Evolutionary conservation across 2,113 vertebrate genomes (phyloP), one percentile per base, ranked within the genome.

Genomic region (Centrocercus urophasianus): DNA sequence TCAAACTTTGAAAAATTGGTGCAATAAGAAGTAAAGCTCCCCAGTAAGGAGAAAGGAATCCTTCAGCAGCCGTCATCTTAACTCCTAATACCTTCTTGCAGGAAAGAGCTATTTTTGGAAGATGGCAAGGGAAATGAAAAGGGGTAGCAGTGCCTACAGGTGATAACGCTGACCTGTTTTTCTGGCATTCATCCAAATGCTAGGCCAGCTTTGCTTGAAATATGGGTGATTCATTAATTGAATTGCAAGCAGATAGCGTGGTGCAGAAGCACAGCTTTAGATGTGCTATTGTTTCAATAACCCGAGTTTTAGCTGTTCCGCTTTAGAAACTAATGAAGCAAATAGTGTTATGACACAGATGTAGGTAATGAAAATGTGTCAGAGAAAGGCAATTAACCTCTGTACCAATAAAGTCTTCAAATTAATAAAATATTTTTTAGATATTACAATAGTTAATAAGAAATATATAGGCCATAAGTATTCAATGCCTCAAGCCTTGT

Each of bases 271-370:
- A 57, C 73, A 73, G 89, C 63, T 6, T 42, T 28, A 85, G 81
- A 59, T 57, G 74, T 6, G 8, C 89, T 84, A 90, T 83, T 88
- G 95, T 90, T 88, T 90, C 81, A 75, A 28, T 88, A 88, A 89
- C 73, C 73, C 86, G 45, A 61, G 63, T 95, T 96, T 93, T 84
- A 92, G 88, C 96, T 97, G 93, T 95, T 96, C 96, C 78, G 96
- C 96, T 98, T 98, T 94, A 96, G 95, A 98, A 97, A 96, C 94
- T 97, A 97, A 97, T 97, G 97, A 98, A 98, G 96, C 97, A 98
- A 97, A 97, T 97, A 97, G 95, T 97, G 96, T 93, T 97, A 91
- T 97, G 97, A 96, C 97, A 97, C 97, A 97, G 96, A 97, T 96
- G 97, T 94, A 96, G 96, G 95, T 89, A 65, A 90, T 85, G 86